A percentile compares a stretch with the other conserved stretches of the same genome.
phyloP scores from a whole-genome alignment of 2,797 vertebrate genomes.

The Nannoperca obscura region DNA sequence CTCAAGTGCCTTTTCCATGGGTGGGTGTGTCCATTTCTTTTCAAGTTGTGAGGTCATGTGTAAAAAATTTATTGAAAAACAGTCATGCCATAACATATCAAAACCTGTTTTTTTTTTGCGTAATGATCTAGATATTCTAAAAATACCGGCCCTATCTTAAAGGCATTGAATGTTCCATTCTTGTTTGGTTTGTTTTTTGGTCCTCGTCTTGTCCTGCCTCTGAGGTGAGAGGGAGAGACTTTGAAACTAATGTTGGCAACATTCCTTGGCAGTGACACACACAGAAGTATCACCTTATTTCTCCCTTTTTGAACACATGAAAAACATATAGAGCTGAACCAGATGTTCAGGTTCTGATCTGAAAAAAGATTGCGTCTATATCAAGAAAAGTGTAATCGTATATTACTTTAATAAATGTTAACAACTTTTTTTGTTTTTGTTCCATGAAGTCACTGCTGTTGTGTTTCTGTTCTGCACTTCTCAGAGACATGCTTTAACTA shows the following conservation, averaged over 20 bases:
- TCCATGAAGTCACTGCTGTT: background rate
- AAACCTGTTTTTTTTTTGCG: constrained; percentile 92
- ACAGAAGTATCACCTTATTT: constrained; percentile 69
- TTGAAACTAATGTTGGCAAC: constrained; percentile 75
- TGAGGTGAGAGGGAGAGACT: constrained; percentile 67
- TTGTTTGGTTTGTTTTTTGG: constrained; percentile 58
- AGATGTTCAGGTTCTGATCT: constrained; percentile 61
- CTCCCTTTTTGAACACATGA: constrained; percentile 52
- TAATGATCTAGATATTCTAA: constrained; percentile 84
- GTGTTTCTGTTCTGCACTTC: background rate
- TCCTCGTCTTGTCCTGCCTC: constrained; percentile 53
- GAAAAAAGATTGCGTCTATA: constrained; percentile 2
- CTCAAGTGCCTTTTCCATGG: constrained; percentile 89
- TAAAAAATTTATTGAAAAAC: constrained; percentile 98
- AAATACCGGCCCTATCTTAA: constrained; percentile 72
- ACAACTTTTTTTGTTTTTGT: background rate
- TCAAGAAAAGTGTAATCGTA: background rate
- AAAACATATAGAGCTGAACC: constrained; percentile 58
- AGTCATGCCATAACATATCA: constrained; percentile 95
- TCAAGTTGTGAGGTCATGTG: constrained; percentile 90
- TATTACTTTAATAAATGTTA: background rate
- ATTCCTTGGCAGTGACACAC: constrained; percentile 73
- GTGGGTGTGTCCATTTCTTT: constrained; percentile 91
- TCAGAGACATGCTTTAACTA: background rate
- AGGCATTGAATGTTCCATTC: constrained; percentile 67